A percentile compares a stretch with the other conserved stretches of the same genome.
Conservation (phyloP, 2,888 invertebrate genomes). For the Zygaena filipendulae region DNA sequence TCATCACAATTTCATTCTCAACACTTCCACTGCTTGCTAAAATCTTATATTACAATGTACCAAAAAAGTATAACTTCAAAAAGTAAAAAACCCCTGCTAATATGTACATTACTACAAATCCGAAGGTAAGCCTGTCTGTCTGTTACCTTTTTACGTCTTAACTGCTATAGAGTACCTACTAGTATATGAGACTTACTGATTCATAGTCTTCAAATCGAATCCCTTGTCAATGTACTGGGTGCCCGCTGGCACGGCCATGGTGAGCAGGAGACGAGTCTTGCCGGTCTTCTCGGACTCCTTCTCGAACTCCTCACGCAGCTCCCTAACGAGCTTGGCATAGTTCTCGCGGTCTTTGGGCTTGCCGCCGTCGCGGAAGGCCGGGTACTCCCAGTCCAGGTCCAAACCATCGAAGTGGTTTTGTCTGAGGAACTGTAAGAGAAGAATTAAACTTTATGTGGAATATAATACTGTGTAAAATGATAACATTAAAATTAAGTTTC, state of each 20-base stretch:
- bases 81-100: no score
- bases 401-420: conserved; percentile 94
- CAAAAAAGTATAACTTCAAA: no score
- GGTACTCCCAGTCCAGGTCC: conserved; percentile 94
- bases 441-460: background rate
- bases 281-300: conserved; percentile 87
- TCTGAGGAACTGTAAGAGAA: conserved; percentile 76
- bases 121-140: no score
- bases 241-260: conserved; percentile 95
- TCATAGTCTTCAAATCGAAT: conserved; percentile 88
- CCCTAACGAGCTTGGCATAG: conserved; percentile 89
- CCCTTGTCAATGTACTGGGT: conserved; percentile 94
- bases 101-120: no score
- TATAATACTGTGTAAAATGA: no score
- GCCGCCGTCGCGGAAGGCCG: conserved; percentile 83
- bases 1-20: no score
- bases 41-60: no score
- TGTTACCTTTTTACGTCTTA: no score
- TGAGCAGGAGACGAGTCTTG: conserved; percentile 79
- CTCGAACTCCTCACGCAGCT: conserved; percentile 90
- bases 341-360: conserved; percentile 86
- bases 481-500: no score
- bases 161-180: no score
- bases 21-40: no score
- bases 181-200: conserved; percentile 73